Evolutionary conservation across 2,888 invertebrate genomes (phyloP), one percentile per base, ranked within the genome.

Genomic region (Trichacis sp.): DNA sequence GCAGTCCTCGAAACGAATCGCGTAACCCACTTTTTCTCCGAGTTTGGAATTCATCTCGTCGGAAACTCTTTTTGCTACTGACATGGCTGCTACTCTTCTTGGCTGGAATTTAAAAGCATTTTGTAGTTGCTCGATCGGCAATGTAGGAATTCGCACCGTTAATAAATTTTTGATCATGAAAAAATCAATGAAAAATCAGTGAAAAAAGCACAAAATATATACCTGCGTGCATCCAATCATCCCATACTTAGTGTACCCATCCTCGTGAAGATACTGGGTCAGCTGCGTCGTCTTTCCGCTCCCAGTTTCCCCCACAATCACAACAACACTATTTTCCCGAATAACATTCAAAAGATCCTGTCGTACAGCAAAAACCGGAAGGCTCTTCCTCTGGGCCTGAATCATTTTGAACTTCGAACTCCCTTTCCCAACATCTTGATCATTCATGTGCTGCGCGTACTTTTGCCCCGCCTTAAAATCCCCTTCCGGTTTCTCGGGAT

Each of bases 1-100:
- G 84, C 98, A 98, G 86, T 99, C 99, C 84, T 99, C 99, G 86
- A 99, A 99, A 77, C 99, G 95, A 81, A 99, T 99, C 15, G 98
- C 97, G 86, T 99, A 99, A 11, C 99, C 99, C 6, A 99, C 94
- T 81, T 97, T 95, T 68, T 96, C 93, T 9, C 92, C 97, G 40
- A 98, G 86, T 64, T 92, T 91, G 0, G 94, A 93, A 30, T 90
- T 89, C 96, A 98, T 97, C 88, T 99, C 99, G 82, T 99, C 98
- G 1, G 98, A 94, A 9, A 99, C 99, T 76, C 99, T 90, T 85
- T 99, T 98, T 0, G 99, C 99, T 0, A 99, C 99, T 0, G 97
- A 97, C 98, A 99, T 98, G 67, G 99, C 98, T 43, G 99, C 99
- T 0, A 99, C 97, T 87, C 97, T 88, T 66, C 99, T 87, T 0